Base-by-base conservation (phyloP, 2,113 vertebrate species). In the Macquaria australasica region DNA sequence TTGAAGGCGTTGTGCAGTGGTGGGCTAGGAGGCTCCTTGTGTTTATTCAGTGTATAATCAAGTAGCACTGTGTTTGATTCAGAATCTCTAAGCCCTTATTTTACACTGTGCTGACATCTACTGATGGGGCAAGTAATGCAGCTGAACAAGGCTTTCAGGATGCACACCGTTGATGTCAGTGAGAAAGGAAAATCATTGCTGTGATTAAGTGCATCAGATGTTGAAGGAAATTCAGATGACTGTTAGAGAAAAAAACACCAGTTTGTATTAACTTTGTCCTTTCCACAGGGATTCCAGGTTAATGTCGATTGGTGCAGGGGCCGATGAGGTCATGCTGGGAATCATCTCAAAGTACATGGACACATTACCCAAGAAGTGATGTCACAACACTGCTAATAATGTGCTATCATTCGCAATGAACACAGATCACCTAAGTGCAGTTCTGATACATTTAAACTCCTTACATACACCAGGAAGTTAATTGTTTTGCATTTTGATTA, bases 301-400 rank as follows among this genome's bases (percentile, higher is more conserved):
- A 53, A 0, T 95, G 8, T 97, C 96, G 0, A 96, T 95, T 77
- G 96, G 95, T 73, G 96, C 6, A 8, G 96, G 97, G 8, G 91
- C 96, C 31, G 97, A 96, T 72, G 97, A 98, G 92, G 96, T 95
- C 70, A 97, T 96, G 96, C 92, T 97, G 87, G 94, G 94, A 82
- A 96, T 97, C 89, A 97, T 98, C 91, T 97, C 95, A 93, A 97
- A 97, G 91, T 94, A 96, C 88, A 96, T 97, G 97, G 94, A 93
- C 79, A 97, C 43, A 2, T 85, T 97, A 56, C 97, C 96, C 79
- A 93, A 63, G 84, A 95, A 94, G 28, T 95, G 94, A 70, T 55
- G 9, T 45, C 18, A 41, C 48, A 37, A 4, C 48, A 14, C 3
- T 25, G 34, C 75, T 72, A 12, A 82, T 55, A 10, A 67, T 18